phyloP scores from a whole-genome alignment of 2,797 vertebrate species.

The Holocentrus rufus region DNA sequence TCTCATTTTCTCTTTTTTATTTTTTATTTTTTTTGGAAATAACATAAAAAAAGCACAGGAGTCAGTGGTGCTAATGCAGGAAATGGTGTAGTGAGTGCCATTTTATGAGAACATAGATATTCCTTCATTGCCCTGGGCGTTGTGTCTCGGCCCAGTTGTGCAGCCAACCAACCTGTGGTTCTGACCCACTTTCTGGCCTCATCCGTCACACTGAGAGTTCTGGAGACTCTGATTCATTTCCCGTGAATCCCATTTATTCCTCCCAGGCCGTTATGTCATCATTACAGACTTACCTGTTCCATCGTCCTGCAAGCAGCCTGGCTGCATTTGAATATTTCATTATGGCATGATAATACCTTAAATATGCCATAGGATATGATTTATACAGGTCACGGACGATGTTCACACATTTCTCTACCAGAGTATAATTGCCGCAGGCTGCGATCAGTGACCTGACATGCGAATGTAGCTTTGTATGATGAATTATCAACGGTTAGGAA shows the following conservation, averaged over 20 bases:
- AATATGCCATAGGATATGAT: constrained; percentile 73
- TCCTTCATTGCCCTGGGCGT: constrained; percentile 39
- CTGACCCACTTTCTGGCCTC: constrained; percentile 79
- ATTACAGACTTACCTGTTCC: constrained; percentile 75
- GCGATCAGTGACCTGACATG: constrained; percentile 50
- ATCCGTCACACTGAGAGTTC: constrained; percentile 59
- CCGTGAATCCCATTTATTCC: constrained; percentile 74
- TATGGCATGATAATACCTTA: constrained; percentile 72
- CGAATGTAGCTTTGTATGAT: constrained; percentile 43
- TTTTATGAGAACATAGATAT: not conserved
- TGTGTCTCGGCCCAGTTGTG: constrained; percentile 67
- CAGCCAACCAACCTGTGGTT: constrained; percentile 78
- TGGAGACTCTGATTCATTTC: constrained; percentile 69
- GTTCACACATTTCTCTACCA: constrained; percentile 52
- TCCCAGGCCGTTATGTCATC: constrained; percentile 74
- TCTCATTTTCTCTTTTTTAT: not conserved
- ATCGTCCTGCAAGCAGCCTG: constrained; percentile 52
- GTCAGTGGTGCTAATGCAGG: constrained; percentile 26
- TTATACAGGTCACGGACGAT: constrained; percentile 63
- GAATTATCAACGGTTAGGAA: constrained; percentile 55
- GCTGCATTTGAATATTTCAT: constrained; percentile 79
- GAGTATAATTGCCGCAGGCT: constrained; percentile 51
- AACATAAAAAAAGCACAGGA: not conserved
- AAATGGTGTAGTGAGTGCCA: not conserved
- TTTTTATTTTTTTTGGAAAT: constrained; percentile 4